phyloP scores from a whole-genome alignment of 2,113 vertebrate genomes.

The Thunnus maccoyii region DNA sequence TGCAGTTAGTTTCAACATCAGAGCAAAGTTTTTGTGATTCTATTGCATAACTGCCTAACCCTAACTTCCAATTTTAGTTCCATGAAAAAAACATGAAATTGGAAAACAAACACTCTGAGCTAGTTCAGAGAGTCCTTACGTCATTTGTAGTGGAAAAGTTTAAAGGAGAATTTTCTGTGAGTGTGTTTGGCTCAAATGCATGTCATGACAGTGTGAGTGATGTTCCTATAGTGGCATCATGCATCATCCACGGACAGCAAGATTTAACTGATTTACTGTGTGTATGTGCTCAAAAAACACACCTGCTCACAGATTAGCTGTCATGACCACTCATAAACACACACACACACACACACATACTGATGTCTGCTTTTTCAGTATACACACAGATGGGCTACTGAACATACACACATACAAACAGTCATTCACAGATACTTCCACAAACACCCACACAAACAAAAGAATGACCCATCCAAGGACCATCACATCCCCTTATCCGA shows the following conservation, averaged over 20 bases:
- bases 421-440: neutral
- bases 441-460: constrained; percentile 17
- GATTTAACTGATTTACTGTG: constrained; percentile 65
- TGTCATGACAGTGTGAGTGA: constrained; percentile 69
- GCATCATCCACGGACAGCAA: constrained; percentile 68
- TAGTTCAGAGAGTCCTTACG: constrained; percentile 5
- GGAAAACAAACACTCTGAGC: neutral
- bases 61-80: neutral
- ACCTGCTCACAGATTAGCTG: constrained; percentile 66
- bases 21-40: neutral
- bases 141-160: constrained; percentile 26
- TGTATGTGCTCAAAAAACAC: constrained; percentile 52
- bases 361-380: constrained; percentile 8
- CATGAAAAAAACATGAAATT: neutral
- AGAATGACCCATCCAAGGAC: constrained; percentile 3
- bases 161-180: constrained; percentile 42
- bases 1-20: neutral
- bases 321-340: constrained; percentile 31
- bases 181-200: constrained; percentile 36
- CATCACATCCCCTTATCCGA: neutral
- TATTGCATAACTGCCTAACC: neutral
- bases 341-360: neutral
- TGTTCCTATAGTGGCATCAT: constrained; percentile 49
- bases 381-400: constrained; percentile 9
- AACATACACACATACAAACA: neutral